These are phyloP conservation scores for Carassius gibelio DNA, from an alignment of 2,113 vertebrate species.

Conservation along the genomic window DNA sequence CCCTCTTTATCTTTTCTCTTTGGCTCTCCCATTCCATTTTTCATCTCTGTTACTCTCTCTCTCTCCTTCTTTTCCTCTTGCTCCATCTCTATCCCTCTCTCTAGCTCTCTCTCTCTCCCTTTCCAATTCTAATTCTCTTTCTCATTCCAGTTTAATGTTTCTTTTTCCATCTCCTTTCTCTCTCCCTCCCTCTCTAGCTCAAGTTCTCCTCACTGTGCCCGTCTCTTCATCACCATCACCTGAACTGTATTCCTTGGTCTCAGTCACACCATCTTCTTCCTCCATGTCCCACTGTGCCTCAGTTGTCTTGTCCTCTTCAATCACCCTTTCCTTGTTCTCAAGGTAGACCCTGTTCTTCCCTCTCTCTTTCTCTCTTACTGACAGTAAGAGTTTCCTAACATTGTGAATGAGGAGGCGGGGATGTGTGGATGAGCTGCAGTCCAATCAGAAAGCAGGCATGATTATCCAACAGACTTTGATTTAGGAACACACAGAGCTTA, in stretches of 20 bases:
- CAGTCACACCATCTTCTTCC: constrained; percentile 4
- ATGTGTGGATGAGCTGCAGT: constrained; percentile 39
- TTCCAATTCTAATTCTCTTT: constrained; percentile 46
- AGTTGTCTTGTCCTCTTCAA: constrained; percentile 1
- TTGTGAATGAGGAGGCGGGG: constrained; percentile 54
- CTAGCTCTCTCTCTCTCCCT: constrained; percentile 19
- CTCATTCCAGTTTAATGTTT: constrained; percentile 46
- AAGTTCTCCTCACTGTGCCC: constrained; percentile 62
- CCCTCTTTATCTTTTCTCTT: no score
- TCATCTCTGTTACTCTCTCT: no score
- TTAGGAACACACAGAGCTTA: neutral
- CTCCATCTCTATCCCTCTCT: constrained; percentile 9
- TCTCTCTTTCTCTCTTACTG: constrained; percentile 38
- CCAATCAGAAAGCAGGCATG: constrained; percentile 21
- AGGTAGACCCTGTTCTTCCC: constrained; percentile 33
- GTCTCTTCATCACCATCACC: constrained; percentile 61
- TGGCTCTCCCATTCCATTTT: no score
- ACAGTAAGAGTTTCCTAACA: constrained; percentile 58
- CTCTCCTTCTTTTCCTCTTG: no score
- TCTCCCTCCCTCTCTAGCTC: constrained; percentile 62
- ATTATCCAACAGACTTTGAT: constrained; percentile 30
- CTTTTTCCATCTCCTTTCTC: constrained; percentile 55
- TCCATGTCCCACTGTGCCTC: constrained; percentile 27
- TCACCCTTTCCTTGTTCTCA: constrained; percentile 23
- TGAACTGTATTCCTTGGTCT: constrained; percentile 40